Evolutionary conservation across 2,797 vertebrate species (phyloP).

Genomic region (Platalea minor): DNA sequence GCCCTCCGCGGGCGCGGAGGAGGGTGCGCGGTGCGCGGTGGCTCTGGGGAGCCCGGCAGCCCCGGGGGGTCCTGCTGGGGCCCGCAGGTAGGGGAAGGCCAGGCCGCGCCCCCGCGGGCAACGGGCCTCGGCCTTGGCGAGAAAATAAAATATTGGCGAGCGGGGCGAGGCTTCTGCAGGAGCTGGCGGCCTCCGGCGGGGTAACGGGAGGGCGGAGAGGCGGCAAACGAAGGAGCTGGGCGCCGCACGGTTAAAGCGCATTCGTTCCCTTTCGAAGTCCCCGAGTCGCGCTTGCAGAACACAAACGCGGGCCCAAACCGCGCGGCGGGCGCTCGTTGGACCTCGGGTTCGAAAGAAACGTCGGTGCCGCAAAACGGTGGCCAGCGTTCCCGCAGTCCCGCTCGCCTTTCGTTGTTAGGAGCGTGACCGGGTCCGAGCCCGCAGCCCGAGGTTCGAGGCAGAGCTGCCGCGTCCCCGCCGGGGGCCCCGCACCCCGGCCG

Average conservation of each 20-base stretch:
- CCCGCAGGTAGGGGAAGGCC: neutral
- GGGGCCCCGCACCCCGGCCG: no score
- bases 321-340: neutral
- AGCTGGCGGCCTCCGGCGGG: no score
- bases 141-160: neutral
- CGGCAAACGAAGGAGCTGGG: neutral
- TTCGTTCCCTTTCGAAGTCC: neutral
- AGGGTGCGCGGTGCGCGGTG: no score
- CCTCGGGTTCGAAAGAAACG: neutral
- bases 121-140: neutral
- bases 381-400: neutral
- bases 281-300: neutral
- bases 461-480: neutral
- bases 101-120: neutral
- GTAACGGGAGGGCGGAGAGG: neutral
- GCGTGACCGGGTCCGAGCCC: neutral
- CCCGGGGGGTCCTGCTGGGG: neutral
- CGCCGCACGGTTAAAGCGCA: neutral
- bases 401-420: neutral
- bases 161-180: neutral
- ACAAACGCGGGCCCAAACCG: rapidly evolving
- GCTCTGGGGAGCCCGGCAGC: neutral
- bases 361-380: neutral
- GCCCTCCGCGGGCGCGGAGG: no score
- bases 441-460: neutral